These are phyloP conservation scores for Clarias batrachus DNA, from an alignment of 2,113 vertebrate genomes.

Conservation along the genomic window DNA sequence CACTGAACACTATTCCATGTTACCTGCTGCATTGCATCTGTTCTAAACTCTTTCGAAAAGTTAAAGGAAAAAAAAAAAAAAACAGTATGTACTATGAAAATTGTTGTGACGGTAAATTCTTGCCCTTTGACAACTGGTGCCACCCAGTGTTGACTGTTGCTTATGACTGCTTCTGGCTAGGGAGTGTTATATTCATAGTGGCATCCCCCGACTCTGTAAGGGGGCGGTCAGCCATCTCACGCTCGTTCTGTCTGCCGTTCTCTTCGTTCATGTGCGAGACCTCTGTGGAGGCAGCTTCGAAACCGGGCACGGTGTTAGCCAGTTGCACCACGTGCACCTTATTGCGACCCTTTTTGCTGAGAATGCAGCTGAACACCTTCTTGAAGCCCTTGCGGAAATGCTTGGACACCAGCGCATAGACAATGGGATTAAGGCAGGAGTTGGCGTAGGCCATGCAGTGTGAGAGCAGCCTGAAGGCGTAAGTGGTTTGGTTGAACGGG, in stretches of 20 bases:
- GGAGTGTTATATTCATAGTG: slow-evolving; percentile 67
- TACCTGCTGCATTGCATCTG: not conserved
- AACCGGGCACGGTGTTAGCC: slow-evolving; percentile 74
- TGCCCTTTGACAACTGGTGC: slow-evolving; percentile 20
- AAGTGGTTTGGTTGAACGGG: slow-evolving; percentile 85
- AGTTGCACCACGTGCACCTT: slow-evolving; percentile 79
- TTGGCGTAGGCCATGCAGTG: slow-evolving; percentile 91
- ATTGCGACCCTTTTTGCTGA: slow-evolving; percentile 78
- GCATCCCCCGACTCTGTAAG: slow-evolving; percentile 63
- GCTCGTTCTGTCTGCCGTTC: slow-evolving; percentile 67
- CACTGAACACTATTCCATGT: not conserved
- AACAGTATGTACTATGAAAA: not conserved
- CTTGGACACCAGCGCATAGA: slow-evolving; percentile 84
- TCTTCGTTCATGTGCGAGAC: slow-evolving; percentile 79
- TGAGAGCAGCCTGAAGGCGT: slow-evolving; percentile 81
- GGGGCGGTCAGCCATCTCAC: slow-evolving; percentile 69
- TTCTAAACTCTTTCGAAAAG: not conserved
- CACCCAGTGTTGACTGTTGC: slow-evolving; percentile 13
- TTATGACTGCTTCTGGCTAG: slow-evolving; percentile 69
- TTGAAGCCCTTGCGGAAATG: slow-evolving; percentile 88
- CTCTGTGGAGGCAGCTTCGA: slow-evolving; percentile 77
- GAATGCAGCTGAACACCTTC: slow-evolving; percentile 85
- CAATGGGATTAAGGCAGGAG: slow-evolving; percentile 87
- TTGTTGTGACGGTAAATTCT: not conserved
- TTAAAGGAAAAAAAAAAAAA: not conserved